Base-by-base conservation (phyloP, 2,113 vertebrate species). In the Coryphaenoides rupestris region DNA sequence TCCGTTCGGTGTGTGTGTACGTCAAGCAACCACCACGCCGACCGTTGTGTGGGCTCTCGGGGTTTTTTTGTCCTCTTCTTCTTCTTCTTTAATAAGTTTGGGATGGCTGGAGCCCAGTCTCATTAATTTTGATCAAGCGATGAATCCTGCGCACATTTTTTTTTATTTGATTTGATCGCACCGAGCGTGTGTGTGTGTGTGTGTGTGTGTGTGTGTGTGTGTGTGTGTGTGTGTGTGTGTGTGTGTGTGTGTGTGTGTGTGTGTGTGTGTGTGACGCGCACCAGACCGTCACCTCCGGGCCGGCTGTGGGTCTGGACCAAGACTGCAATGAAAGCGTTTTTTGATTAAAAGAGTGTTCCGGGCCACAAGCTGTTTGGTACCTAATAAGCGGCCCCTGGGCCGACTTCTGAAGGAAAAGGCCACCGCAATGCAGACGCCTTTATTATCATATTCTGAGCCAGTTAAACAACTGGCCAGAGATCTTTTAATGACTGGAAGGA, bases 1-100 rank as follows among this genome's bases (percentile, higher is more conserved):
- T 33, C 40, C 1, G 74, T 68, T 71, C 54, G 66, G 53, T 53
- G 57, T n/a, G 55, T 74, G 72, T 54, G 74, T 63, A 53, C 54
- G 67, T 75, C 55, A 5, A 54, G 60, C 33, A 46, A 52, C 50
- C 60, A 76, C 24, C 70, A 45, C 21, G 72, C 0, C 33, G 33
- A 40, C 33, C 9, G 33, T 12, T 40, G 10, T 10, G n/a, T n/a
- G n/a, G n/a, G n/a, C n/a, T n/a, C n/a, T n/a, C n/a, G n/a, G 33
- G 33, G 33, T 12, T 40, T 1, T 1, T 40, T 40, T 40, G 9
- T 10, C 33, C 33, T 55, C 26, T 24, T 55, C 5, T 70, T 69
- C 69, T 70, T 60, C 61, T n/a, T n/a, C 55, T 21, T 53, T 40
- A 21, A 19, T 61, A 22, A 21, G 58, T 12, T 40, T 40, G 33